Evolutionary conservation across 2,888 invertebrate species (phyloP).

Genomic region (Hartigia nigra): DNA sequence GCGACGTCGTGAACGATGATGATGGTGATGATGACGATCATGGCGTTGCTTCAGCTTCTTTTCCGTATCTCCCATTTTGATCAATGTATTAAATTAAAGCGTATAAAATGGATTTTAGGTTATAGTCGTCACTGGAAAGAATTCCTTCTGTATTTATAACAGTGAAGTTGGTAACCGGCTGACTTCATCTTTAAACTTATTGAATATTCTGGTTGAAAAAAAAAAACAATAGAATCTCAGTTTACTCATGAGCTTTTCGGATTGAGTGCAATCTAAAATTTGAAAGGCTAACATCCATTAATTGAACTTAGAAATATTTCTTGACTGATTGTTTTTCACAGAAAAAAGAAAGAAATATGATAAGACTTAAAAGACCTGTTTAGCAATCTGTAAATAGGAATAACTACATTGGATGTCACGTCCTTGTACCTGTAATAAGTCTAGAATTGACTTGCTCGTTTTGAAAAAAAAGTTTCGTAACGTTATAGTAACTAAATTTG

Average conservation of each 20-base stretch:
- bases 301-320: background rate
- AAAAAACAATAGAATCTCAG: background rate
- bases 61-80: background rate
- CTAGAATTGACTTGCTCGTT: background rate
- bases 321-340: background rate
- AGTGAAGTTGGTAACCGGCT: background rate
- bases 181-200: background rate
- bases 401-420: background rate
- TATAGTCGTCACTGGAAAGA: background rate
- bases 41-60: constrained; percentile 12
- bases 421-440: background rate
- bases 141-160: background rate
- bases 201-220: background rate
- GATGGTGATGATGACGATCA: constrained; percentile 19
- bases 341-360: no score
- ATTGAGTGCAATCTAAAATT: no score
- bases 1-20: constrained; percentile 2
- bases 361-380: background rate
- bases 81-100: constrained; percentile 11
- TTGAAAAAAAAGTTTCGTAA: background rate
- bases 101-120: constrained; percentile 53
- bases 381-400: background rate
- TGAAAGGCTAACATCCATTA: background rate
- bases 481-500: background rate
- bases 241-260: background rate